A percentile compares a stretch with the other conserved stretches of the same genome.
These are phyloP conservation scores for Zaprionus taronus DNA, from an alignment of 1,140 invertebrate genomes.

Conservation along the genomic window DNA sequence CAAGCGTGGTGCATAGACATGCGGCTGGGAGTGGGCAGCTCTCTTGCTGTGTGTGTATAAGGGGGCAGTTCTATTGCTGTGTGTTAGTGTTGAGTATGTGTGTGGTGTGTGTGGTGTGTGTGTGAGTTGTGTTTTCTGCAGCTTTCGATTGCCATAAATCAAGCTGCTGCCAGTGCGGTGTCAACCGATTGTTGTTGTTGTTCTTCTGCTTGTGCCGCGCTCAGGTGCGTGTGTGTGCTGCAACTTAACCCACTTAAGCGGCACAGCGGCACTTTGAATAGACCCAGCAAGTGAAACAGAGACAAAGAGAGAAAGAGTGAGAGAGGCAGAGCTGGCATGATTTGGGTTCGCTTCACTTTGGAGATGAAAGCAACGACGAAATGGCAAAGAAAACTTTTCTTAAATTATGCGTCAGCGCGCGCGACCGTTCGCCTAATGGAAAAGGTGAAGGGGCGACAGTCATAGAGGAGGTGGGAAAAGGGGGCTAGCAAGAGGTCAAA, in stretches of 20 bases:
- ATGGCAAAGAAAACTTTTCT: constrained; percentile 58
- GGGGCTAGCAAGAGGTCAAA: neutral
- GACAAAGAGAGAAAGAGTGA: neutral
- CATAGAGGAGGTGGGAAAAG: too few relatives aligned
- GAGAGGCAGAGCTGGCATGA: neutral
- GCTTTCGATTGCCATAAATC: constrained; percentile 79
- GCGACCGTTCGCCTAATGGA: constrained; percentile 45
- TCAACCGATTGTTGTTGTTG: constrained; percentile 59
- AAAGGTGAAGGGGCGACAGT: neutral
- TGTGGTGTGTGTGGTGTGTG: neutral
- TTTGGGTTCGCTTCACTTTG: constrained; percentile 23
- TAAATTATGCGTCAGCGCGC: constrained; percentile 68
- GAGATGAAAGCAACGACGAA: constrained; percentile 27
- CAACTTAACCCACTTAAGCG: constrained; percentile 51
- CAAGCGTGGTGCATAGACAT: constrained; percentile 27
- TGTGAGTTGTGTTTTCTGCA: constrained; percentile 9
- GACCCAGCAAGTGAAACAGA: neutral
- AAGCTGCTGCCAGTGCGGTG: constrained; percentile 49
- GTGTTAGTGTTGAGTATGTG: constrained; percentile 1
- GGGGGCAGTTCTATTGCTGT: too few relatives aligned
- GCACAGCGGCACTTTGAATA: constrained; percentile 5
- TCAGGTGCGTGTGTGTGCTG: constrained; percentile 22
- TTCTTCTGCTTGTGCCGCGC: too few relatives aligned
- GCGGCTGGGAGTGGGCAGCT: neutral
- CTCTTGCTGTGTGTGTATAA: neutral